phyloP scores from a whole-genome alignment of 2,797 vertebrate genomes.

The Enteromius viviparus region DNA sequence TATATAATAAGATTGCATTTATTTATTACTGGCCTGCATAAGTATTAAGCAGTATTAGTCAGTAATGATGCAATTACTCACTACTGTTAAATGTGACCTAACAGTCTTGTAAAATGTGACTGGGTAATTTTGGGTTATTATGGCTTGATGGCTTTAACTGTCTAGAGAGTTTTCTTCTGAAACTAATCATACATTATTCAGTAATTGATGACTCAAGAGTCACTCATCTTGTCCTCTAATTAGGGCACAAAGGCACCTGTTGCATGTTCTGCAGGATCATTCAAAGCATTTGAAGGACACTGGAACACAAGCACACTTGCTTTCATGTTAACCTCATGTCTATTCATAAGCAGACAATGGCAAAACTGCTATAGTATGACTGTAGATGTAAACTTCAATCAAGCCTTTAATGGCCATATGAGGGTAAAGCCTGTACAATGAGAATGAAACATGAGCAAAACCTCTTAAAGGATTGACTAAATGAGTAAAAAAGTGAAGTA shows the following conservation, averaged over 20 bases:
- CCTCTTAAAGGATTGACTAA: not conserved
- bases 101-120: not conserved
- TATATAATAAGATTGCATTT: not conserved
- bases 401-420: not conserved
- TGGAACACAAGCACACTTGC: constrained; percentile 36
- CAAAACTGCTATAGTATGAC: constrained; percentile 2
- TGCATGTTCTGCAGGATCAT: constrained; percentile 31
- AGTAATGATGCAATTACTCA: not conserved
- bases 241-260: constrained; percentile 32
- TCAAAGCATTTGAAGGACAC: constrained; percentile 41
- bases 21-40: not conserved
- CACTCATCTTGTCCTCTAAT: constrained; percentile 12
- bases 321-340: constrained; percentile 49
- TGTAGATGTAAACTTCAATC: not conserved
- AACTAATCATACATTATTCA: constrained; percentile 24
- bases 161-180: not conserved
- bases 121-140: not conserved
- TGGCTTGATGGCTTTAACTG: constrained; percentile 12
- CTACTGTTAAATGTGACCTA: constrained; percentile 3
- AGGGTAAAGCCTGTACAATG: not conserved
- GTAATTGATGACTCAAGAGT: constrained; percentile 33
- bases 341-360: constrained; percentile 46
- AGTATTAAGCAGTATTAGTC: not conserved
- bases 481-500: not conserved
- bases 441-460: not conserved